These are phyloP conservation scores for Agriotes lineatus DNA, from an alignment of 2,888 invertebrate species.

Conservation along the genomic window DNA sequence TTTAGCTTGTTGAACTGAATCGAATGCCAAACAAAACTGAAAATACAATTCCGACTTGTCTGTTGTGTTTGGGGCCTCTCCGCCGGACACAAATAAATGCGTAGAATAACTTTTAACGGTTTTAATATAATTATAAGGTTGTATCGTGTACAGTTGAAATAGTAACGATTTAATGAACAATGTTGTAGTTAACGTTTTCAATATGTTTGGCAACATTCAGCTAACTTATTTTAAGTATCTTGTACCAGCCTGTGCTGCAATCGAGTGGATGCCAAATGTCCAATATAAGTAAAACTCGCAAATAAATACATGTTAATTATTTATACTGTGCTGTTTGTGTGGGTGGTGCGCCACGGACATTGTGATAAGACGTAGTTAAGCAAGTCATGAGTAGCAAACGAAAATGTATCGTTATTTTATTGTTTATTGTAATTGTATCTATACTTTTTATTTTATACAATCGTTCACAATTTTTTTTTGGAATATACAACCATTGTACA, in stretches of 20 bases:
- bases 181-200: constrained; percentile 38
- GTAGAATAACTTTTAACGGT: constrained; percentile 32
- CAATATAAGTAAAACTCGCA: constrained; percentile 61
- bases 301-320: constrained; percentile 66
- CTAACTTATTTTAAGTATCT: constrained; percentile 44
- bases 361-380: constrained; percentile 65
- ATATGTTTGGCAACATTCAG: constrained; percentile 44
- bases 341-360: constrained; percentile 64
- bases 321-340: constrained; percentile 67
- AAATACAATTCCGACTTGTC: constrained; percentile 16
- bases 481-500: constrained; percentile 64
- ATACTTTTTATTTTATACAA: constrained; percentile 66
- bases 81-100: constrained; percentile 13
- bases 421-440: constrained; percentile 66
- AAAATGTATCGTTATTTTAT: constrained; percentile 66
- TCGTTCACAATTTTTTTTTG: constrained; percentile 62
- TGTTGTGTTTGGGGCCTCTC: constrained; percentile 15
- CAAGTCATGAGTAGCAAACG: constrained; percentile 65
- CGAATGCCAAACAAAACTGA: constrained; percentile 42
- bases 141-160: constrained; percentile 44
- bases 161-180: constrained; percentile 39
- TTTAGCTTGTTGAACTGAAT: constrained; percentile 44
- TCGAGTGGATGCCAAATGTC: constrained; percentile 59
- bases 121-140: constrained; percentile 38
- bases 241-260: constrained; percentile 58